These are phyloP conservation scores for Lepilemur septentrionalis DNA, from an alignment of 2,797 vertebrate genomes.

Conservation along the genomic window DNA sequence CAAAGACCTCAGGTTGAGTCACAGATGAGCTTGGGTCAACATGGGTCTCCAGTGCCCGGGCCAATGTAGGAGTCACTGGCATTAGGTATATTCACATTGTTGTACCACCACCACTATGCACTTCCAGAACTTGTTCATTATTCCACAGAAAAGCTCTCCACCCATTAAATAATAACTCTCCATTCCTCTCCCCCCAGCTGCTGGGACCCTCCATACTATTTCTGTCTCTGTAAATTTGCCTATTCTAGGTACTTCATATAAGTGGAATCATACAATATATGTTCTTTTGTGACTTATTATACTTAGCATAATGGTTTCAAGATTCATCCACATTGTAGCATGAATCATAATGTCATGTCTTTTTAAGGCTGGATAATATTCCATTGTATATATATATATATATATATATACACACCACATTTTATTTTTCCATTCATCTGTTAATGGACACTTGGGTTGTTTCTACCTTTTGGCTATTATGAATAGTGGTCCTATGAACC, in stretches of 20 bases:
- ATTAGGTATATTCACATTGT: background rate
- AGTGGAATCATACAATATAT: background rate
- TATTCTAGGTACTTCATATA: background rate
- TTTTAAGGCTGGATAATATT: background rate
- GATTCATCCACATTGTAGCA: background rate
- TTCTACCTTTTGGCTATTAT: background rate
- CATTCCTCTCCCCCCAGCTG: fast-evolving
- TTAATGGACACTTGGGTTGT: background rate
- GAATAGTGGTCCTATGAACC: background rate
- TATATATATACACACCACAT: no score
- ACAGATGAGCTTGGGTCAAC: background rate
- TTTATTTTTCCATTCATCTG: background rate
- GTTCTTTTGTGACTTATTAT: background rate
- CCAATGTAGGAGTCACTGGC: background rate
- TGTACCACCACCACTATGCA: background rate
- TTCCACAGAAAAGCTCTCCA: background rate
- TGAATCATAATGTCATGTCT: background rate
- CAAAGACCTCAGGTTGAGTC: background rate
- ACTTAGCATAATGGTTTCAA: background rate
- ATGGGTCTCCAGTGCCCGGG: background rate
- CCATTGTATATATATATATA: background rate
- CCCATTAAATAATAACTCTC: background rate
- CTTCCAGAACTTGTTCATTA: background rate
- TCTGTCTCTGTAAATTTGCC: background rate
- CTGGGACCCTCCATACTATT: background rate